A percentile compares a stretch with the other conserved stretches of the same genome.
These are phyloP conservation scores for Carabus problematicus DNA, from an alignment of 2,888 invertebrate genomes.

Conservation along the genomic window DNA sequence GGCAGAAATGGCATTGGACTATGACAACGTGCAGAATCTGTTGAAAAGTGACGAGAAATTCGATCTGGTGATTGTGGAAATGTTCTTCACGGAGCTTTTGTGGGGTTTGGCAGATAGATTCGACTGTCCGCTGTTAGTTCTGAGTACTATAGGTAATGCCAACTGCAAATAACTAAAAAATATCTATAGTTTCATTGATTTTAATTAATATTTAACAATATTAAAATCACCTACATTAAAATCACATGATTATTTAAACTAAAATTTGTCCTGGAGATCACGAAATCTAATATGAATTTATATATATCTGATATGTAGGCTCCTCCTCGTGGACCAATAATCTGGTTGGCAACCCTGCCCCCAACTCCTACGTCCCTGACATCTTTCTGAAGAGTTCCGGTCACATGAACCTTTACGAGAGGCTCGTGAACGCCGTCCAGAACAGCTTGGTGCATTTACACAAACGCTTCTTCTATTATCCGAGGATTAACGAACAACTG, in stretches of 20 bases:
- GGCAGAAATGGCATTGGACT: constrained; percentile 44
- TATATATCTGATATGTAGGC: background rate
- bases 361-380: constrained; percentile 46
- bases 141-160: constrained; percentile 44
- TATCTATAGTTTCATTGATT: too few species aligned
- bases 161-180: too few species aligned
- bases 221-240: too few species aligned
- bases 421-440: too few species aligned
- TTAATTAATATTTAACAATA: too few species aligned
- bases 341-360: constrained; percentile 49
- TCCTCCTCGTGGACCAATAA: constrained; percentile 43
- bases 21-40: constrained; percentile 49
- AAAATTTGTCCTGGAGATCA: too few species aligned
- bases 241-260: too few species aligned
- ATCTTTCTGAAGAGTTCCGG: constrained; percentile 43
- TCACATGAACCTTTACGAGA: constrained; percentile 44
- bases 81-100: constrained; percentile 51
- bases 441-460: background rate
- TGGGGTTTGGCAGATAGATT: constrained; percentile 47
- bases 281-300: too few species aligned
- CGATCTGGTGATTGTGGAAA: constrained; percentile 52
- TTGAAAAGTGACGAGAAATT: constrained; percentile 48
- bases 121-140: constrained; percentile 48
- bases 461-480: background rate
- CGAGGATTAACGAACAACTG: background rate